Evolutionary conservation across 2,888 invertebrate genomes (phyloP).

Genomic region (Drosophila paramelanica): DNA sequence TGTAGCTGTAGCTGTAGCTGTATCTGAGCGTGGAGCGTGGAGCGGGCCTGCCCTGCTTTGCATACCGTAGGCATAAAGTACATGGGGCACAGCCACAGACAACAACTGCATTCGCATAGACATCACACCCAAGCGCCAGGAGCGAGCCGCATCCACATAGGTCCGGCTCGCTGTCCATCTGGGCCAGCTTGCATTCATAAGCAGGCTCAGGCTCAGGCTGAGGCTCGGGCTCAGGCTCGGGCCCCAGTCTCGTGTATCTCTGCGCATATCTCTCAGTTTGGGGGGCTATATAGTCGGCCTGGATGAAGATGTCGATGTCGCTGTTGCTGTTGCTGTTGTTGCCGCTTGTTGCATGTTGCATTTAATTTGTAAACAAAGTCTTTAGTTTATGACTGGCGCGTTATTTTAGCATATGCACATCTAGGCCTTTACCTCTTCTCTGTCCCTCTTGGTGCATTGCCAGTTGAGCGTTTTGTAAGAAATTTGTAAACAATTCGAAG

Average conservation of each 20-base stretch:
- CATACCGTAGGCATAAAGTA: slow-evolving; percentile 76
- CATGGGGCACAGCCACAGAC: slow-evolving; percentile 42
- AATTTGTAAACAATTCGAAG: slow-evolving; percentile 79
- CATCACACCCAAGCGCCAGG: slow-evolving; percentile 76
- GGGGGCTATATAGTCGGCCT: slow-evolving; percentile 16
- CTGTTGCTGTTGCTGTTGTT: slow-evolving; percentile 26
- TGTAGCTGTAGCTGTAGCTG: slow-evolving; percentile 20
- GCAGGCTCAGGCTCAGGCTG: slow-evolving; percentile 26
- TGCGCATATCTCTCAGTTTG: slow-evolving; percentile 48
- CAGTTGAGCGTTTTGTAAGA: slow-evolving; percentile 62
- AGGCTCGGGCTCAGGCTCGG: slow-evolving; percentile 7
- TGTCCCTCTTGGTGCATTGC: slow-evolving; percentile 28
- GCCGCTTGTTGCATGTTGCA: slow-evolving; percentile 75
- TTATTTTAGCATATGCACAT: slow-evolving; percentile 75
- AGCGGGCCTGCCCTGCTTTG: slow-evolving; percentile 64
- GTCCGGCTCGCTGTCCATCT: slow-evolving; percentile 36
- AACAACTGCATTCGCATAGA: slow-evolving; percentile 32
- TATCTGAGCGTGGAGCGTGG: slow-evolving; percentile 2
- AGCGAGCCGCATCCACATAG: slow-evolving; percentile 42
- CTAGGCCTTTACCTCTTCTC: slow-evolving; percentile 28
- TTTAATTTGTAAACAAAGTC: slow-evolving; percentile 83
- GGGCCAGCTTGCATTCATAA: slow-evolving; percentile 64
- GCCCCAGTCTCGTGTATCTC: slow-evolving; percentile 37
- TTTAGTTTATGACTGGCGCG: slow-evolving; percentile 80
- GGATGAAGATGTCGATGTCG: slow-evolving; percentile 65